Evolutionary conservation across 2,113 vertebrate genomes (phyloP).

Genomic region (Phalacrocorax carbo): DNA sequence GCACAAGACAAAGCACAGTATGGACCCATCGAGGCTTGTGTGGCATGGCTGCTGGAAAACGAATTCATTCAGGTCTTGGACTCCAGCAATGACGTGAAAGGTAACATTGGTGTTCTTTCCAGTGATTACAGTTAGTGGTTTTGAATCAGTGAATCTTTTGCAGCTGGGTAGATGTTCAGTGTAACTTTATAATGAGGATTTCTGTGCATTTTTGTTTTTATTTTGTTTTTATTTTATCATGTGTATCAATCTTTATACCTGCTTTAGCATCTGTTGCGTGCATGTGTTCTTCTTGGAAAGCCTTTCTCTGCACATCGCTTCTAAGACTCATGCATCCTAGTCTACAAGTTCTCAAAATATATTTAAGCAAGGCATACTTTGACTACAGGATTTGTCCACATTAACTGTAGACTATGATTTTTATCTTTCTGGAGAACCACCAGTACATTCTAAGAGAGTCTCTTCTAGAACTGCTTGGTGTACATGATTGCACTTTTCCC

Average conservation of each 20-base stretch:
- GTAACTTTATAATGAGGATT: neutral
- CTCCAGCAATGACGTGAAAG: constrained; percentile 64
- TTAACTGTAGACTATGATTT: neutral
- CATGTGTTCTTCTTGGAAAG: neutral
- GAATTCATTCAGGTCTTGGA: constrained; percentile 89
- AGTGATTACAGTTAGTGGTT: neutral
- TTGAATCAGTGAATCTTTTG: neutral
- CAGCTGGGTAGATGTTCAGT: neutral
- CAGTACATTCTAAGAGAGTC: neutral
- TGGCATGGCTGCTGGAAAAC: constrained; percentile 91
- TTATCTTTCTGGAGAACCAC: neutral
- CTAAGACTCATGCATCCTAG: neutral
- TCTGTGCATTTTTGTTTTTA: neutral
- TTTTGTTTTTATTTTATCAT: neutral
- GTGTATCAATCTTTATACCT: neutral
- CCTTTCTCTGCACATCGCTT: neutral
- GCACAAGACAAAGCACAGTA: constrained; percentile 53
- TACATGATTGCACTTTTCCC: neutral
- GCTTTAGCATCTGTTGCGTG: neutral
- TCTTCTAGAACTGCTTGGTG: neutral
- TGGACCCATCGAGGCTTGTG: constrained; percentile 85
- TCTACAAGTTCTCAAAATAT: neutral
- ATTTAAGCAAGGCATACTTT: neutral
- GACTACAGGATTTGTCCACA: neutral
- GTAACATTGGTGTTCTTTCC: constrained; percentile 56